These are phyloP conservation scores for Sclerurus mexicanus DNA, from an alignment of 2,113 vertebrate genomes.

Conservation along the genomic window DNA sequence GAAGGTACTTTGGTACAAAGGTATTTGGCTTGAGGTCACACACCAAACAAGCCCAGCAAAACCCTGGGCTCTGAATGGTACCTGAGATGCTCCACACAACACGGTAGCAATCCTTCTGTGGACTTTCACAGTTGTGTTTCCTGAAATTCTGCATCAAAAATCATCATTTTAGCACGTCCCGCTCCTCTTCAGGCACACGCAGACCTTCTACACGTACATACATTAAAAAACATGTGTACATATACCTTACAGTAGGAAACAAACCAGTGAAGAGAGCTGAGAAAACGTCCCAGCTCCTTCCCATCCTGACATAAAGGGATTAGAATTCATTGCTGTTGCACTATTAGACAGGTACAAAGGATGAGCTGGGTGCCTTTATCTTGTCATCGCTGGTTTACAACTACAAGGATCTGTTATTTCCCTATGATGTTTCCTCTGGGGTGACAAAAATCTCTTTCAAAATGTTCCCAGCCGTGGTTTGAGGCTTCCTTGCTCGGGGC, in stretches of 20 bases:
- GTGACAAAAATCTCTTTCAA: slow-evolving; percentile 55
- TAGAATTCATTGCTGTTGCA: neutral
- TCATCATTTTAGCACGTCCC: neutral
- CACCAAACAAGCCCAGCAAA: rapidly evolving
- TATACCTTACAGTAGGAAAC: neutral
- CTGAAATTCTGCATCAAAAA: neutral
- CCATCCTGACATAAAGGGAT: neutral
- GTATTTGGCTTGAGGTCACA: neutral
- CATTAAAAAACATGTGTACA: neutral
- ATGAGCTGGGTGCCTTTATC: neutral
- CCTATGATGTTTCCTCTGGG: neutral
- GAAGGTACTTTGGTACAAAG: neutral
- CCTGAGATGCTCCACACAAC: rapidly evolving
- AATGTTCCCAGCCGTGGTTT: slow-evolving; percentile 19
- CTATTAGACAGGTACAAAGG: neutral
- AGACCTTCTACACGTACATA: no score
- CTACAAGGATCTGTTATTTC: neutral
- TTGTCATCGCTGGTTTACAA: neutral
- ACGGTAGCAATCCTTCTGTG: neutral
- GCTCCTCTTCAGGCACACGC: neutral
- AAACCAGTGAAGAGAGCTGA: neutral
- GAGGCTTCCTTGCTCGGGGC: slow-evolving; percentile 31
- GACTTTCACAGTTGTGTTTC: neutral
- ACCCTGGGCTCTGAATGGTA: neutral
- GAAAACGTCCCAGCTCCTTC: neutral